phyloP scores from a whole-genome alignment of 2,113 vertebrate genomes.

The Crocuta crocuta region DNA sequence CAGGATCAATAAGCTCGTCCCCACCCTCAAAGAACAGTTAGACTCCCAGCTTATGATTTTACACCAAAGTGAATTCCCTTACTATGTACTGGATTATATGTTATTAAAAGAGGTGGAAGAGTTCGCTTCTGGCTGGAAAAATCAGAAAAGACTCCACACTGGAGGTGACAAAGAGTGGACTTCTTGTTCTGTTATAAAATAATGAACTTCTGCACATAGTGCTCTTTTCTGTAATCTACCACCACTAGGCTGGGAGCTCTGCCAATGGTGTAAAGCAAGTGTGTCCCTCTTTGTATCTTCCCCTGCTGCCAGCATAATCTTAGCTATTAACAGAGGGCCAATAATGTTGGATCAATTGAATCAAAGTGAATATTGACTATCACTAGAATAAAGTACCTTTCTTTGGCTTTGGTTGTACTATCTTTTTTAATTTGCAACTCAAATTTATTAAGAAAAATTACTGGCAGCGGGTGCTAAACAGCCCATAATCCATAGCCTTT shows the following conservation, averaged over 20 bases:
- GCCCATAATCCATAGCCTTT: neutral
- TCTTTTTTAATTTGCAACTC: neutral
- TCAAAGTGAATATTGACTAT: neutral
- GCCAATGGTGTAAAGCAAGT: neutral
- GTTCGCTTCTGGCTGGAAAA: neutral
- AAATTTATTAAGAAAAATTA: neutral
- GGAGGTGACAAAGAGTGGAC: neutral
- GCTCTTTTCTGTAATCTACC: neutral
- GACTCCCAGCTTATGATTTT: neutral
- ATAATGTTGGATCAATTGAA: neutral
- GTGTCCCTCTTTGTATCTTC: neutral
- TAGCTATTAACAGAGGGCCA: neutral
- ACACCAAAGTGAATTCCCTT: neutral
- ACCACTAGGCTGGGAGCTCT: neutral
- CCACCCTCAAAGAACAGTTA: neutral
- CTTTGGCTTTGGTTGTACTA: neutral
- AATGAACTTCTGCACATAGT: fast-evolving
- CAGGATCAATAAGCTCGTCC: neutral
- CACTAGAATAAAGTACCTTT: neutral
- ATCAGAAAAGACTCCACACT: neutral
- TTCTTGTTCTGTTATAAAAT: neutral
- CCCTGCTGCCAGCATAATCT: no score
- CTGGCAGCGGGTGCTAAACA: neutral
- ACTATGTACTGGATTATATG: neutral
- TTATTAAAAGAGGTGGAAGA: neutral